Evolutionary conservation across 1,140 invertebrate species (phyloP).

Genomic region (Trachymyrmex cornetzi): DNA sequence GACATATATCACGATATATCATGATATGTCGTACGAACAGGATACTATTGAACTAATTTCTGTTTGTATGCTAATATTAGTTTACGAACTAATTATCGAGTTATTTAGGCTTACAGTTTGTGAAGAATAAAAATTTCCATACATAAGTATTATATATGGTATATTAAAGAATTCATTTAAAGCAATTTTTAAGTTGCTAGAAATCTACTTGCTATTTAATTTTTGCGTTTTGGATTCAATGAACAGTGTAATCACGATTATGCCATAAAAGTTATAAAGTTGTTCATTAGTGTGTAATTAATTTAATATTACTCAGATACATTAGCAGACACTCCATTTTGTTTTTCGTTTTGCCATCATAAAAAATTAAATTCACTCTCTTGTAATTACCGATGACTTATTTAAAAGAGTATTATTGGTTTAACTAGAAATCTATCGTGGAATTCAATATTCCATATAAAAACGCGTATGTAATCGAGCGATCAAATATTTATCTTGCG

Average conservation of each 20-base stretch:
- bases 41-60: not conserved
- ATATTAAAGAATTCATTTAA: too few species aligned
- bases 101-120: not conserved
- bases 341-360: not conserved
- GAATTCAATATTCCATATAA: not conserved
- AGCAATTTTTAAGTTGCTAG: not conserved
- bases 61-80: not conserved
- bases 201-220: not conserved
- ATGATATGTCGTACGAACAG: not conserved
- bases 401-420: conserved; percentile 16
- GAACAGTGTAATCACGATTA: not conserved
- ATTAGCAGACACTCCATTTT: not conserved
- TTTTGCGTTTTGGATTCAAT: not conserved
- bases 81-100: not conserved
- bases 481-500: conserved; percentile 23
- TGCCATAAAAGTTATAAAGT: not conserved
- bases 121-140: not conserved
- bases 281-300: not conserved
- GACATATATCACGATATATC: not conserved
- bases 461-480: not conserved
- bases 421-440: not conserved
- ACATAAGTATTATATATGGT: not conserved
- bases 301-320: not conserved
- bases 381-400: not conserved
- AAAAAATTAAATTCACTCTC: conserved; percentile 17